phyloP scores from a whole-genome alignment of 92 coral and sea anemone genomes.

The Bergia sp. region DNA sequence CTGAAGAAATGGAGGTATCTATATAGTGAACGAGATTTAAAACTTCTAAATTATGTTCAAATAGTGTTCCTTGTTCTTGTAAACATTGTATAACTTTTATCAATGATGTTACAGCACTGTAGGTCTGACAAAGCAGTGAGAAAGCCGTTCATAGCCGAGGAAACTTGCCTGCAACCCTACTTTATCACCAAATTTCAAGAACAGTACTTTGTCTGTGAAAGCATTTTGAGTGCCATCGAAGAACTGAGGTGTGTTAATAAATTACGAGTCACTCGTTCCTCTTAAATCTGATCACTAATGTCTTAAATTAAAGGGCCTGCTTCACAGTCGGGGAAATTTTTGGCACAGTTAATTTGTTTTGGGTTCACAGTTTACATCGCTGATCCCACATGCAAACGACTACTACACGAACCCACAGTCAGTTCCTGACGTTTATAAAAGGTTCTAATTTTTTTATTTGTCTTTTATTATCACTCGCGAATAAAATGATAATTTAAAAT shows the following conservation, averaged over 20 bases:
- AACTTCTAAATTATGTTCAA: too few relatives aligned
- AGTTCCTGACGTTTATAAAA: too few relatives aligned
- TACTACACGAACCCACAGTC: too few relatives aligned
- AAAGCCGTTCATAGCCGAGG: conserved; percentile 13
- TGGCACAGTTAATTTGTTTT: background rate
- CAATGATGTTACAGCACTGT: background rate
- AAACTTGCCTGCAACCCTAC: conserved; percentile 15
- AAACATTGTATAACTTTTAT: background rate
- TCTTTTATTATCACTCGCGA: too few relatives aligned
- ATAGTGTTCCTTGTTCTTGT: background rate
- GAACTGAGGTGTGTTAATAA: conserved; percentile 31
- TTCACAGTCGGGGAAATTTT: background rate
- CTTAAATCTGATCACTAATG: background rate
- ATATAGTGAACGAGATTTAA: too few relatives aligned
- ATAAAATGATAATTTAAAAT: too few relatives aligned
- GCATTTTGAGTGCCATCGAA: conserved; percentile 27
- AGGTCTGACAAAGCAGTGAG: conserved; percentile 19
- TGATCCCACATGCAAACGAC: too few relatives aligned
- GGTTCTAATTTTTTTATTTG: too few relatives aligned
- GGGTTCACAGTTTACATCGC: too few relatives aligned
- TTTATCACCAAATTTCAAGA: conserved; percentile 34
- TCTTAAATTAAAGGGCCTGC: background rate
- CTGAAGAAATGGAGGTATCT: conserved; percentile 32
- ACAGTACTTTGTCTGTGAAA: conserved; percentile 21
- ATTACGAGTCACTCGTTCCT: background rate